Conservation (phyloP, 2,113 vertebrate species). For the Ivindomyrus marchei region DNA sequence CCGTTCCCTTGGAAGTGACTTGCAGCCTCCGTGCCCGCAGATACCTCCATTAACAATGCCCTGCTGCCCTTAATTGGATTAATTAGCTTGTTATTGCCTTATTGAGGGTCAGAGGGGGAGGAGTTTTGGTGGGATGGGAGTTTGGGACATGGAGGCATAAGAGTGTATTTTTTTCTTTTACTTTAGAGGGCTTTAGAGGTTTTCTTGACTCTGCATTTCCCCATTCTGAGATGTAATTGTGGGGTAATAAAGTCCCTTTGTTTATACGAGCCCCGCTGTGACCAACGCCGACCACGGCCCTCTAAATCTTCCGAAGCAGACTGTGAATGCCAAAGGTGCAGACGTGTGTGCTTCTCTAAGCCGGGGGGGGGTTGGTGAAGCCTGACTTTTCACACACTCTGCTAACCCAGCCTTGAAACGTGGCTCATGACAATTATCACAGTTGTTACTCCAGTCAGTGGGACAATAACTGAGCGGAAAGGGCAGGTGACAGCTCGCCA, state of each 20-base stretch:
- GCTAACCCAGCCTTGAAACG: neutral
- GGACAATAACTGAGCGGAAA: slow-evolving; percentile 13
- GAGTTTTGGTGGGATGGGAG: neutral
- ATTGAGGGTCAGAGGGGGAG: neutral
- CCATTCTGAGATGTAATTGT: neutral
- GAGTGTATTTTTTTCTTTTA: neutral
- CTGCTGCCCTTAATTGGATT: neutral
- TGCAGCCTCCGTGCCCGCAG: neutral
- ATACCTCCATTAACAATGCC: neutral
- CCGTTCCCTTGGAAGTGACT: neutral
- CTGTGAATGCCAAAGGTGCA: neutral
- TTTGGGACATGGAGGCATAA: neutral
- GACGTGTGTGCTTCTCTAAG: neutral
- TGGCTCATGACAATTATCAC: neutral
- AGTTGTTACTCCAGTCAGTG: slow-evolving; percentile 6
- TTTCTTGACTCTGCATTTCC: neutral
- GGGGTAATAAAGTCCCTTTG: neutral
- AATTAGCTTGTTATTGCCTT: neutral
- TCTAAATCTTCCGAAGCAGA: neutral
- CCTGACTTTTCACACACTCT: slow-evolving; percentile 4
- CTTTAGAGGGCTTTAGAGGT: neutral
- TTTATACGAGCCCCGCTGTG: neutral
- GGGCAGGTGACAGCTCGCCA: neutral
- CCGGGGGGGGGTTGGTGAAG: neutral
- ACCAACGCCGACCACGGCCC: neutral